A percentile compares a stretch with the other conserved stretches of the same genome.
Conservation (phyloP, 2,888 invertebrate genomes). For the Apodemia mormo region DNA sequence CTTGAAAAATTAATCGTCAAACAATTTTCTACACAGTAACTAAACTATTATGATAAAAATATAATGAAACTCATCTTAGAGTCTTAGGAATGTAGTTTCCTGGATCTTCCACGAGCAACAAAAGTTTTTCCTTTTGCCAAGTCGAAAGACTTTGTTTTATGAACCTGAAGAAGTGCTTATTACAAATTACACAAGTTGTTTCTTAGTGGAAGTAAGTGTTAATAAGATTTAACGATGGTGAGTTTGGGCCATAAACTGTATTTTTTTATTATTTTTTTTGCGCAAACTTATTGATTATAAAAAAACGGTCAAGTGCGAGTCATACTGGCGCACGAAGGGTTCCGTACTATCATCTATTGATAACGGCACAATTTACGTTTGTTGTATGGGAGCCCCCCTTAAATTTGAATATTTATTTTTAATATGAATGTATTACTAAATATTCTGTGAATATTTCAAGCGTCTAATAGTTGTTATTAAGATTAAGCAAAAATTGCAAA, state of each 20-base stretch:
- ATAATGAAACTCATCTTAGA: background rate
- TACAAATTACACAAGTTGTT: background rate
- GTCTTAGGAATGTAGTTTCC: background rate
- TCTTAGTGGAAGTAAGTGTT: background rate
- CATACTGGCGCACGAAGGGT: no score
- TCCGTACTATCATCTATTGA: no score
- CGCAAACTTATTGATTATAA: no score
- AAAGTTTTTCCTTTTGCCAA: slow-evolving; percentile 1
- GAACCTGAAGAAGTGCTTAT: background rate
- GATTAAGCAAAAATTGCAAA: no score
- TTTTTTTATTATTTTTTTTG: no score
- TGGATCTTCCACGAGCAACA: background rate
- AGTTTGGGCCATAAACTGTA: background rate
- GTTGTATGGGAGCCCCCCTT: no score
- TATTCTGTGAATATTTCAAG: no score
- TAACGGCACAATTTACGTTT: no score
- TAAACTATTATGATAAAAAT: background rate
- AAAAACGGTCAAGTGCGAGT: no score
- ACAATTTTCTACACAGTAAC: background rate
- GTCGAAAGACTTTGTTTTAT: background rate
- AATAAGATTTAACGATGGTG: background rate
- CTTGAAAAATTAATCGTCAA: background rate
- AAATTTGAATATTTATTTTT: no score
- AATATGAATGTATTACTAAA: no score
- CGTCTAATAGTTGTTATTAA: no score